Evolutionary conservation across 2,797 vertebrate species (phyloP).

Genomic region (Cuniculus paca): DNA sequence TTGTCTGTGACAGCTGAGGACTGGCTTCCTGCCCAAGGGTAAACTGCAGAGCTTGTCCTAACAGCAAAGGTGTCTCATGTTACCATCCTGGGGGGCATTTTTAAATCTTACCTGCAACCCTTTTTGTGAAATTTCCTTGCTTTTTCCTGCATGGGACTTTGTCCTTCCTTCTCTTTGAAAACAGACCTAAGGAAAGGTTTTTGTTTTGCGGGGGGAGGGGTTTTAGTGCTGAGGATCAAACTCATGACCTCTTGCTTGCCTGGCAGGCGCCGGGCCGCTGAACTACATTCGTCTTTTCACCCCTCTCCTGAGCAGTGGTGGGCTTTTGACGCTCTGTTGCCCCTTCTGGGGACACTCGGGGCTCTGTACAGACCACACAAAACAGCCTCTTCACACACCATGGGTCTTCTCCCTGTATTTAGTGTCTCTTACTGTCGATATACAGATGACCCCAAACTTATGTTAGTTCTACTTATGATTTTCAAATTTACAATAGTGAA

Average conservation of each 20-base stretch:
- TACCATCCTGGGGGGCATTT: background rate
- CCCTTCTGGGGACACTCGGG: too few relatives aligned
- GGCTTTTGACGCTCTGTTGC: background rate
- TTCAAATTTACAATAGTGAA: background rate
- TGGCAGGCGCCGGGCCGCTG: too few relatives aligned
- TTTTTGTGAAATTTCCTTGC: background rate
- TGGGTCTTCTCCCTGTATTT: background rate
- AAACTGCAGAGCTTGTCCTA: background rate
- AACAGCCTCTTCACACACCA: background rate
- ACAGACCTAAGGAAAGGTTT: background rate
- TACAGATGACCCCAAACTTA: background rate
- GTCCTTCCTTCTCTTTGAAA: background rate
- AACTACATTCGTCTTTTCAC: background rate
- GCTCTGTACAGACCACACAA: fast-evolving
- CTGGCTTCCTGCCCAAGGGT: background rate
- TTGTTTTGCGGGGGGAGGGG: too few relatives aligned
- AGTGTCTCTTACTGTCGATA: background rate
- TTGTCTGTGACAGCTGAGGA: background rate
- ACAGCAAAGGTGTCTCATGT: background rate
- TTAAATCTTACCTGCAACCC: background rate
- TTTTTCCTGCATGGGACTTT: background rate
- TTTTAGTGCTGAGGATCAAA: too few relatives aligned
- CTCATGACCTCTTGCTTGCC: too few relatives aligned
- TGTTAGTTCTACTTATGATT: background rate
- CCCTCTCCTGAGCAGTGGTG: fast-evolving